Percentiles rank a stretch among this genome's conserved stretches.
phyloP scores from a whole-genome alignment of 2,888 invertebrate species.

The Synanthedon formicaeformis region DNA sequence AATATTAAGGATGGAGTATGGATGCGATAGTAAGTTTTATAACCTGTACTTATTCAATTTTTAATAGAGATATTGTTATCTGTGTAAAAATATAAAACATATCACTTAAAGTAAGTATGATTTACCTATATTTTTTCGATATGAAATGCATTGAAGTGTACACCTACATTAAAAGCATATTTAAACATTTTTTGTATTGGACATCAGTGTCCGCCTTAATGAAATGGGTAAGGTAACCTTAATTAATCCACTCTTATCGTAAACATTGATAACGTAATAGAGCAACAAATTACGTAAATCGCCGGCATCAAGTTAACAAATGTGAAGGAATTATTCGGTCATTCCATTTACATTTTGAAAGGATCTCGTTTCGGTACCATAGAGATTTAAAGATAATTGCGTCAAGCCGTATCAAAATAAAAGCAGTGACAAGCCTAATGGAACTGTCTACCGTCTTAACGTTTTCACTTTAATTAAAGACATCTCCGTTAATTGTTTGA shows the following conservation, averaged over 20 bases:
- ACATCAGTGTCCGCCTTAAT: neutral
- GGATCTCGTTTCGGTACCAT: constrained; percentile 6
- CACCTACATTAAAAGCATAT: too few species aligned
- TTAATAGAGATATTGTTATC: too few species aligned
- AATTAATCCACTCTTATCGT: constrained; percentile 7
- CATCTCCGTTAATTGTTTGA: constrained; percentile 18
- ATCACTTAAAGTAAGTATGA: too few species aligned
- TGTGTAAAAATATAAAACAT: too few species aligned
- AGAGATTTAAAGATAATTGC: constrained; percentile 27
- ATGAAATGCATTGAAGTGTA: too few species aligned
- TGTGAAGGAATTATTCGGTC: constrained; percentile 11
- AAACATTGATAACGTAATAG: constrained; percentile 5
- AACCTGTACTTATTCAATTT: too few species aligned
- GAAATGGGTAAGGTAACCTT: neutral
- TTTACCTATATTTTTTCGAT: too few species aligned
- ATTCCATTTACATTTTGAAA: constrained; percentile 25
- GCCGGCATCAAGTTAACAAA: constrained; percentile 5
- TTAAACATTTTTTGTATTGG: neutral
- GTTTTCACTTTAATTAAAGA: constrained; percentile 25
- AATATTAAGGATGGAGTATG: too few species aligned
- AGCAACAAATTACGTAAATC: constrained; percentile 5
- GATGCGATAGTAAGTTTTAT: too few species aligned
- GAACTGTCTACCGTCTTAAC: constrained; percentile 15
- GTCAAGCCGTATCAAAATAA: constrained; percentile 23
- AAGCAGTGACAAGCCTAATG: constrained; percentile 19